Conservation (phyloP, 2,888 invertebrate genomes). For the Atrina japonica region DNA sequence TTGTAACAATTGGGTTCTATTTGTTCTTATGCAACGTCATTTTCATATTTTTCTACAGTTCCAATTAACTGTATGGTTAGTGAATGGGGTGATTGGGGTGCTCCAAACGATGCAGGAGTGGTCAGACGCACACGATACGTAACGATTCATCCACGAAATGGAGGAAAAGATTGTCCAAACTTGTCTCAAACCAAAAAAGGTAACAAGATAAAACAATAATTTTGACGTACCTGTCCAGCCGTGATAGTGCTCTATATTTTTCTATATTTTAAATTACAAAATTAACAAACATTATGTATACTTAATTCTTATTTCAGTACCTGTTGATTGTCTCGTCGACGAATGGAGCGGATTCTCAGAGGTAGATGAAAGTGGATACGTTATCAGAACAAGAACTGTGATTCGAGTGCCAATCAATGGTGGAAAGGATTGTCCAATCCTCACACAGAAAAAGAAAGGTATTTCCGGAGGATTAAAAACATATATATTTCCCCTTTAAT, state of each 20-base stretch:
- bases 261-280: too few species aligned
- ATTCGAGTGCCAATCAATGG: conserved; percentile 2
- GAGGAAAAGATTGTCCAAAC: conserved; percentile 16
- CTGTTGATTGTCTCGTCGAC: conserved; percentile 2
- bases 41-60: conserved; percentile 5
- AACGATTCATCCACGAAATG: conserved; percentile 7
- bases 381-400: conserved; percentile 9
- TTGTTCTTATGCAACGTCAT: neutral
- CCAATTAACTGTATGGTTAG: conserved; percentile 12
- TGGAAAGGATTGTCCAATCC: conserved; percentile 22
- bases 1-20: neutral
- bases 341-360: conserved; percentile 5
- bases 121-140: conserved; percentile 14
- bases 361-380: conserved; percentile 6
- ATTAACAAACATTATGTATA: too few species aligned
- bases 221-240: too few species aligned
- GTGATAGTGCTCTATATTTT: too few species aligned
- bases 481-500: too few species aligned
- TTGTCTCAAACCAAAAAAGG: conserved; percentile 15
- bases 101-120: conserved; percentile 10
- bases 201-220: neutral
- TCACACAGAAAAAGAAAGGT: conserved; percentile 20
- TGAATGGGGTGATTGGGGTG: conserved; percentile 23
- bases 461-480: too few species aligned
- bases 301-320: conserved; percentile 3